Conservation (phyloP, 2,797 vertebrate genomes). For the Spea hammondii region DNA sequence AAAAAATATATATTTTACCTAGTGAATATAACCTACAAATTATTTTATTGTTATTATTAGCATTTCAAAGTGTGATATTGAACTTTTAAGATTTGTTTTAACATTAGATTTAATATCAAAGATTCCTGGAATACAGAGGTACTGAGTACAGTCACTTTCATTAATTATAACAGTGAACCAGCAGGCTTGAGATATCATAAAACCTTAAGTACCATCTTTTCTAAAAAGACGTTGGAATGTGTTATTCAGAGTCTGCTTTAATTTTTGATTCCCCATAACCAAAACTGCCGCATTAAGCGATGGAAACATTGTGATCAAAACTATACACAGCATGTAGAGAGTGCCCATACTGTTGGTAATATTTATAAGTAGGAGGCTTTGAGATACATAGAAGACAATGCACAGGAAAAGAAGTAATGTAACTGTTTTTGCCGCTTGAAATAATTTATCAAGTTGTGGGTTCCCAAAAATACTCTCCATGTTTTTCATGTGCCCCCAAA, state of each 20-base stretch:
- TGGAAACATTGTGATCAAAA: not conserved
- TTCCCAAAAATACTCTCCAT: constrained; percentile 1
- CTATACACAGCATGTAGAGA: not conserved
- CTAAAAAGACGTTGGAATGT: not conserved
- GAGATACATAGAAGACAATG: not conserved
- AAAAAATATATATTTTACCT: no score
- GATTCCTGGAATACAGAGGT: no score
- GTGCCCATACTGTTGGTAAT: not conserved
- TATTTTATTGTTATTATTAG: no score
- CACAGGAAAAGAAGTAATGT: not conserved
- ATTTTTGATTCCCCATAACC: not conserved
- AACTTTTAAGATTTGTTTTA: no score
- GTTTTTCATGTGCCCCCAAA: not conserved
- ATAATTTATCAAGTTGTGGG: constrained; percentile 5
- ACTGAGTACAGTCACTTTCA: no score
- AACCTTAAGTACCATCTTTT: no score
- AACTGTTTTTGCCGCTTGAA: not conserved
- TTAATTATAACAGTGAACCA: no score
- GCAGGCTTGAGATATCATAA: no score
- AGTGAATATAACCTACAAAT: no score
- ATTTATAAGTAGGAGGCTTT: not conserved
- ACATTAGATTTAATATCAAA: no score
- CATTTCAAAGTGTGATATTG: no score
- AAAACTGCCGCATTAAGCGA: not conserved
- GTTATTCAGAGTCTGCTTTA: not conserved